phyloP scores from a whole-genome alignment of 2,888 invertebrate species.

The Thalpophila matura region DNA sequence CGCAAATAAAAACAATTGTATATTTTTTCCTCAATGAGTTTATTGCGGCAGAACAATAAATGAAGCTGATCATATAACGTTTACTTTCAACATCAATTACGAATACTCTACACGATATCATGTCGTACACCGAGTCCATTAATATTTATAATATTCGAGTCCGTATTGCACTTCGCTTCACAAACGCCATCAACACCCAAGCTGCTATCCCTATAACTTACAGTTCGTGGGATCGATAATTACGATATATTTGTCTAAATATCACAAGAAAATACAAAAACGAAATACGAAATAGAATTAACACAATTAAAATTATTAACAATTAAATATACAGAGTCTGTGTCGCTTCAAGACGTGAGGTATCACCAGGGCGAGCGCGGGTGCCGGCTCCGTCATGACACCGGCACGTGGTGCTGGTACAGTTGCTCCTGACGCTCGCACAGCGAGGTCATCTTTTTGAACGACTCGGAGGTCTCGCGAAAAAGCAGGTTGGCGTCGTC shows the following conservation, averaged over 20 bases:
- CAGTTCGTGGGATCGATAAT: constrained; percentile 88
- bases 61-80: constrained; percentile 90
- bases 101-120: constrained; percentile 88
- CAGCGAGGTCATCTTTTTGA: constrained; percentile 89
- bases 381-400: constrained; percentile 86
- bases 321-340: constrained; percentile 88
- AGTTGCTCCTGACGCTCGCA: constrained; percentile 90
- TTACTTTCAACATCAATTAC: constrained; percentile 91
- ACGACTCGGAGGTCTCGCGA: constrained; percentile 88
- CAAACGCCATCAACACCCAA: constrained; percentile 82
- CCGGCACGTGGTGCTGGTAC: constrained; percentile 90
- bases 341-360: constrained; percentile 77
- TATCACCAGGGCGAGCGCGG: constrained; percentile 85
- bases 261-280: constrained; percentile 91
- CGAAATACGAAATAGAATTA: constrained; percentile 90
- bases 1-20: constrained; percentile 85
- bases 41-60: constrained; percentile 91
- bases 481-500: constrained; percentile 89
- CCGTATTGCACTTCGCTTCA: constrained; percentile 88
- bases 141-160: constrained; percentile 87
- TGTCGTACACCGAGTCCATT: constrained; percentile 83
- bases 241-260: constrained; percentile 90
- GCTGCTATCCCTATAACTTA: constrained; percentile 89
- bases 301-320: constrained; percentile 90
- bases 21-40: constrained; percentile 88